These are phyloP conservation scores for Ameiurus melas DNA, from an alignment of 2,113 vertebrate species.

Conservation along the genomic window DNA sequence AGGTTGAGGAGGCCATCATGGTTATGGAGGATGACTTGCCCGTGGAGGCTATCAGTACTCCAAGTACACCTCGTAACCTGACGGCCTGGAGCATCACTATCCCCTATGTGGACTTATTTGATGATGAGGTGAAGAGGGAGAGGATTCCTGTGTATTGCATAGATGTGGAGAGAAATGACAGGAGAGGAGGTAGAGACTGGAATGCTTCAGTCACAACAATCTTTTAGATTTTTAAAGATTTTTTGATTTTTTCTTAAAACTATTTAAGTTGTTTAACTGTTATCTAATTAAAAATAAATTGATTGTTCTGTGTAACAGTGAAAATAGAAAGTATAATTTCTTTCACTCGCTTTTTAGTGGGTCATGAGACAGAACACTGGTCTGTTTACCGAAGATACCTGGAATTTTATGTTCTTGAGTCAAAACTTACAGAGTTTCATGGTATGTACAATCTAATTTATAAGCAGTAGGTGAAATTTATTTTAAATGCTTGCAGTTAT, in stretches of 20 bases:
- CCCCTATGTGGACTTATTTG: slow-evolving; percentile 93
- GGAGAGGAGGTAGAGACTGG: slow-evolving; percentile 81
- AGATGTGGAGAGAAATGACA: slow-evolving; percentile 94
- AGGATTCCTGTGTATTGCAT: slow-evolving; percentile 96
- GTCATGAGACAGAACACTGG: slow-evolving; percentile 92
- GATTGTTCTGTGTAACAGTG: neutral
- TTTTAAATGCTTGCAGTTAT: neutral
- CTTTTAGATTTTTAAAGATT: too few relatives aligned
- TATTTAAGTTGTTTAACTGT: neutral
- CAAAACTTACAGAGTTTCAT: slow-evolving; percentile 96
- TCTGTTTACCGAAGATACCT: slow-evolving; percentile 93
- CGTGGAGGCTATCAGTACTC: slow-evolving; percentile 85
- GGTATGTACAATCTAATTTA: slow-evolving; percentile 71
- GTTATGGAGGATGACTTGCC: slow-evolving; percentile 95
- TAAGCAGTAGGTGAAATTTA: neutral
- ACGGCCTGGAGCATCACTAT: slow-evolving; percentile 94
- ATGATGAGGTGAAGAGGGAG: slow-evolving; percentile 89
- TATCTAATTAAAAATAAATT: neutral
- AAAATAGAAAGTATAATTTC: neutral
- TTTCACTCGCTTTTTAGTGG: slow-evolving; percentile 74
- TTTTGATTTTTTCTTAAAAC: too few relatives aligned
- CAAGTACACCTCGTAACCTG: slow-evolving; percentile 92
- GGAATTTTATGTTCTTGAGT: slow-evolving; percentile 97
- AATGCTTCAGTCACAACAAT: neutral
- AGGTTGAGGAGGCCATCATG: slow-evolving; percentile 97